Base-by-base conservation (phyloP, 2,888 invertebrate species). In the Cinara cedri region DNA sequence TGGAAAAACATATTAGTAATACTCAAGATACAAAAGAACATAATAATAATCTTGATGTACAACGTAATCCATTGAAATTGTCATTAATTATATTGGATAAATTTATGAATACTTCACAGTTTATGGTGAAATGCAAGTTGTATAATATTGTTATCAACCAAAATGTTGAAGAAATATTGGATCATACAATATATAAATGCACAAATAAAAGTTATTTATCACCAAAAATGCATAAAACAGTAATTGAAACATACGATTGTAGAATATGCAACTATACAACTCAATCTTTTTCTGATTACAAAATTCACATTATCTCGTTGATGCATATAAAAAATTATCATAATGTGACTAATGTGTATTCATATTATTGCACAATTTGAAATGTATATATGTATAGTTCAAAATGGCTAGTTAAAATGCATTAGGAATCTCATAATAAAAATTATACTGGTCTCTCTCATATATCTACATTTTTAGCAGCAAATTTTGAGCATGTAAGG, bases 81-180 rank as follows among this genome's bases (percentile, higher is more conserved):
- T 51, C 68, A 51, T 51, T 68, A 68, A 68, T 68, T n/a, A 68
- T 68, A 34, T 26, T 68, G 6, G n/a, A 68, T n/a, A 11, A n/a
- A 19, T 68, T 68, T 51, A n/a, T 26, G n/a, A 51, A 34, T 13
- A 68, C 9, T 51, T 68, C 51, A 51, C 2, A n/a, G 3, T 26
- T 8, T n/a, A 51, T 68, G 8, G 51, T 19, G 34, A 51, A 68
- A 34, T 68, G 68, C 19, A 68, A 34, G 26, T 26, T 68, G 24
- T 68, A 51, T 51, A 13, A 34, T 34, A 51, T 26, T 34, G 1
- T 34, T 68, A 6, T 68, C 13, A 14, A 2, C 13, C 51, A 51
- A n/a, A 68, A 2, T 68, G 19, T 19, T 68, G 13, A 19, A 1
- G 19, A 19, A 1, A 51, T 68, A 34, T 9, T 54, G 1, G n/a